These are phyloP conservation scores for Erythrolamprus reginae DNA, from an alignment of 2,113 vertebrate genomes.

Conservation along the genomic window DNA sequence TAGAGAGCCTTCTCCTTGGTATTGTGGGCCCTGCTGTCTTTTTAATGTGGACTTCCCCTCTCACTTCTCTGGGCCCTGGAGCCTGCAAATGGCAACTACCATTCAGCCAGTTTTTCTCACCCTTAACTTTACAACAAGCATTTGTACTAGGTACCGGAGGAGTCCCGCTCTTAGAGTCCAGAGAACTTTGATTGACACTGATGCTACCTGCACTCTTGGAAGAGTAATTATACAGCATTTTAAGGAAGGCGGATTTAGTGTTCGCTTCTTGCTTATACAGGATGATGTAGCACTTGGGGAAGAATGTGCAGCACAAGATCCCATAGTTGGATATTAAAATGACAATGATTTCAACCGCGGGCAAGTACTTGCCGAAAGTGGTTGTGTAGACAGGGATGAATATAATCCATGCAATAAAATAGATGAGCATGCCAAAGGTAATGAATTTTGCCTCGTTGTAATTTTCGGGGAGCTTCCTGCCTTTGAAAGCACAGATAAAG, in stretches of 20 bases:
- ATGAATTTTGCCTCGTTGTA: slow-evolving; percentile 90
- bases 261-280: slow-evolving; percentile 82
- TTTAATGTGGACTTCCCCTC: slow-evolving; percentile 21
- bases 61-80: slow-evolving; percentile 18
- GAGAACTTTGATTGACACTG: slow-evolving; percentile 59
- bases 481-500: slow-evolving; percentile 84
- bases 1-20: slow-evolving; percentile 69
- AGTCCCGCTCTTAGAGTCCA: slow-evolving; percentile 45
- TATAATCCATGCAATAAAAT: slow-evolving; percentile 84
- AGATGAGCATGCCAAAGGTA: slow-evolving; percentile 88
- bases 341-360: slow-evolving; percentile 84
- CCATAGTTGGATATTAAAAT: slow-evolving; percentile 88
- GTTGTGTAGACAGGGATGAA: slow-evolving; percentile 82
- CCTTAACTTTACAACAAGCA: not conserved
- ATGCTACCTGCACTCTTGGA: slow-evolving; percentile 63
- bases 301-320: slow-evolving; percentile 81
- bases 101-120: slow-evolving; percentile 42
- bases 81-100: slow-evolving; percentile 44
- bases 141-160: not conserved
- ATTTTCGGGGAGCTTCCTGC: slow-evolving; percentile 82
- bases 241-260: slow-evolving; percentile 80
- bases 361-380: slow-evolving; percentile 79
- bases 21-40: not conserved
- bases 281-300: slow-evolving; percentile 86
- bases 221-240: slow-evolving; percentile 77